Base-by-base conservation (phyloP, 2,888 invertebrate species). In the Linnaemya vulpina region DNA sequence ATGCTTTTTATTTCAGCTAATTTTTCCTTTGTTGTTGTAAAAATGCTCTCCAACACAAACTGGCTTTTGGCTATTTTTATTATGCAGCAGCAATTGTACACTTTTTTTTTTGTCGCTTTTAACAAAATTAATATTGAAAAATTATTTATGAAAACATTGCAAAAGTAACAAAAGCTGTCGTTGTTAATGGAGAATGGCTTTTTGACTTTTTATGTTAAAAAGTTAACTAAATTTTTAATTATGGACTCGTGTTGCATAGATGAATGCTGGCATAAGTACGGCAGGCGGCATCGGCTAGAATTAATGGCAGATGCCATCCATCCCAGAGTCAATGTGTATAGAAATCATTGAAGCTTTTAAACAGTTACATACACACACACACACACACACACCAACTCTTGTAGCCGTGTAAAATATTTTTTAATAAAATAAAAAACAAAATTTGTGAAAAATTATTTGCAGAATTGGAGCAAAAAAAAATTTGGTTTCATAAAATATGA, bases 301-400 rank as follows among this genome's bases (percentile, higher is more conserved):
- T 79, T 70, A 63, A 49, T 76, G 70, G 10, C 55, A 67, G 46
- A 71, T n/a, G n/a, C 76, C 75, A 43, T 35, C 60, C 60, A 58
- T 74, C 55, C 62, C 70, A 53, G 62, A 35, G 70, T 46, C 53
- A 55, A 17, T 20, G 70, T 75, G n/a, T 67, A 58, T 65, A 58
- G 49, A 79, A 76, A 70, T 70, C 53, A 71, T 58, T 63, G 75
- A 82, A 71, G 71, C 58, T 38, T 49, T 10, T 46, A 58, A 77
- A 67, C 68, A 67, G 35, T 35, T 58, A 25, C 55, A 67, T 43
- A 76, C n/a, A n/a, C n/a, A n/a, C n/a, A n/a, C n/a, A n/a, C n/a
- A n/a, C n/a, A n/a, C n/a, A n/a, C n/a, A n/a, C n/a, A n/a, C n/a
- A n/a, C n/a, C n/a, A n/a, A n/a, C n/a, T n/a, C n/a, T n/a, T n/a